Base-by-base conservation (phyloP, 2,888 invertebrate genomes). In the Phaonia tiefii region DNA sequence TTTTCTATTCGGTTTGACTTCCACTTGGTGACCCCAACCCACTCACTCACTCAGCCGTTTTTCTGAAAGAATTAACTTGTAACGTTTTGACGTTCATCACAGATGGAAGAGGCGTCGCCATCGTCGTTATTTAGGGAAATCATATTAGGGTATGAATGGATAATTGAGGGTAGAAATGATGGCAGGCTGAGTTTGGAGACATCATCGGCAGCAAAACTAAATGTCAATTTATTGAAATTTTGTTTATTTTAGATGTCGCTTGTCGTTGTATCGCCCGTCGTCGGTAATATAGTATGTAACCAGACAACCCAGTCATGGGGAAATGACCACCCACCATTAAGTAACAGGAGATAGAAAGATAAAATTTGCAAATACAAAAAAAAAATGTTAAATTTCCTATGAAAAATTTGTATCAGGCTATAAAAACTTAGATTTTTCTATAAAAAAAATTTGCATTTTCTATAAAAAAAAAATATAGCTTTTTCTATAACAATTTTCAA, bases 211-310 rank as follows among this genome's bases (percentile, higher is more conserved):
- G 20, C 17, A 49, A 51, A 1, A 51, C 20, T 20, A 49, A 49
- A 20, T 39, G 15, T 63, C 39, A 39, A 63, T 63, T 63, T 39
- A 63, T 42, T 39, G 39, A 63, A 22, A 17, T 63, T 63, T 56
- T n/a, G n/a, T n/a, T 42, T 63, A 63, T 63, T 42, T n/a, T 2
- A 60, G 20, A 31, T 11, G 39, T 20, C 3, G 15, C 17, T 20
- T 63, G 22, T 4, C 22, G 39, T n/a, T n/a, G n/a, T n/a, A n/a
- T 20, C 20, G 8, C 49, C 7, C 20, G 4, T 10, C 22, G 20
- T 49, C 20, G 5, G 15, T 20, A 49, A n/a, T 15, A 49, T 15
- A 20, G 1, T 49, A 49, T 20, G 22, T n/a, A 4, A 44, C 44
- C 44, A n/a, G 44, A 13, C 44, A 44, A 4, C 44, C 44, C 44